A percentile compares a stretch with the other conserved stretches of the same genome.
phyloP scores from a whole-genome alignment of 2,113 vertebrate genomes.

The Perognathus longimembris region DNA sequence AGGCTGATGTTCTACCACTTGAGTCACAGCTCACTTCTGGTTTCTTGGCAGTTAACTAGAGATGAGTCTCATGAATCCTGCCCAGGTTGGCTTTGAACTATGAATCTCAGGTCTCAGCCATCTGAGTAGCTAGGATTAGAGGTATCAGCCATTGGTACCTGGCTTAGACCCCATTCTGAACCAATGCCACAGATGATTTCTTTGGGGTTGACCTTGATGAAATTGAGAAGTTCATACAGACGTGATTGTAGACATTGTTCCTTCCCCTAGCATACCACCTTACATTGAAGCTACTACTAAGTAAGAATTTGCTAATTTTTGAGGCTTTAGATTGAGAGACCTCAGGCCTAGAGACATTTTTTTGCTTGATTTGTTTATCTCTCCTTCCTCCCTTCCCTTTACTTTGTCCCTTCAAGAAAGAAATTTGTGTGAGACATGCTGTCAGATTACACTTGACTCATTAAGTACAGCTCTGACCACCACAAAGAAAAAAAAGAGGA shows the following conservation, averaged over 20 bases:
- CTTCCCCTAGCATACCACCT: background rate
- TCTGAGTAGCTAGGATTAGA: too few relatives aligned
- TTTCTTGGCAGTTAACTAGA: too few relatives aligned
- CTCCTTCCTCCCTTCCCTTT: background rate
- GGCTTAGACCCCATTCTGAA: background rate
- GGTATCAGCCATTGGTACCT: too few relatives aligned
- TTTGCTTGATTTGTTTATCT: slow-evolving; percentile 33
- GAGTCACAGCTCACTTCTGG: too few relatives aligned
- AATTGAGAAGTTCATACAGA: background rate
- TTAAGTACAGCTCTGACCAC: slow-evolving; percentile 68
- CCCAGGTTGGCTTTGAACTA: too few relatives aligned
- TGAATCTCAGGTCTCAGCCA: too few relatives aligned
- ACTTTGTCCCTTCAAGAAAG: background rate
- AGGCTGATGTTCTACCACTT: too few relatives aligned
- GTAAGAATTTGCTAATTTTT: background rate
- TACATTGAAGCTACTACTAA: background rate
- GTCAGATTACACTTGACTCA: slow-evolving; percentile 29
- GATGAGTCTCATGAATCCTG: too few relatives aligned
- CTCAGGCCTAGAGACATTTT: slow-evolving; percentile 3
- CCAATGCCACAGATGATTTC: background rate
- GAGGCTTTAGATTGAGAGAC: background rate
- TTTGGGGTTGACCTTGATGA: slow-evolving; percentile 21
- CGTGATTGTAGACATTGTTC: background rate
- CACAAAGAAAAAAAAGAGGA: slow-evolving; percentile 53
- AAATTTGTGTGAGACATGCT: background rate